These are phyloP conservation scores for Formicarius rufipectus DNA, from an alignment of 2,113 vertebrate genomes.

Conservation along the genomic window DNA sequence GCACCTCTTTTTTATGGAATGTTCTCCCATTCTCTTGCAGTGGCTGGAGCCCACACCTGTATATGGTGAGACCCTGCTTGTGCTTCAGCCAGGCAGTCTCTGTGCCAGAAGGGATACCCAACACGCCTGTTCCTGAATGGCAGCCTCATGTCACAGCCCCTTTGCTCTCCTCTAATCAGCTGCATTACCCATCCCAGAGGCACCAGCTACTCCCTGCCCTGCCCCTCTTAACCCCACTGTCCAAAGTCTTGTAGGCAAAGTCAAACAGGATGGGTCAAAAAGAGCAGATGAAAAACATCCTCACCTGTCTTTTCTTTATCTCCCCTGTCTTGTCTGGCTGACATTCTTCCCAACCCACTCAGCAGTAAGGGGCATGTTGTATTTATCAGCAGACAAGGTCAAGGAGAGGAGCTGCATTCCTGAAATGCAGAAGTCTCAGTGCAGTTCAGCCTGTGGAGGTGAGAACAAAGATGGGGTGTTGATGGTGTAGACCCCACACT, in stretches of 20 bases:
- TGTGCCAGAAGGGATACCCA: not conserved
- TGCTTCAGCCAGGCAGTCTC: not conserved
- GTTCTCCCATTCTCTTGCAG: not conserved
- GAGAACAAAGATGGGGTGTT: not conserved
- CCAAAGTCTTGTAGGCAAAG: not conserved
- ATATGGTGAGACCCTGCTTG: not conserved
- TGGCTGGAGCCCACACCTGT: not conserved
- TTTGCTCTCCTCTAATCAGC: not conserved
- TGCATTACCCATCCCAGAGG: not conserved
- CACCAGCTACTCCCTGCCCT: not conserved
- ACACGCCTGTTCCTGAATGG: rapidly evolving
- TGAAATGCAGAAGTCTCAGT: not conserved
- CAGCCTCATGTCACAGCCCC: not conserved
- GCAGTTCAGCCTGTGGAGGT: not conserved
- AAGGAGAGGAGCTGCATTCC: not conserved
- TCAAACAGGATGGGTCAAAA: not conserved
- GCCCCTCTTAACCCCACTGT: not conserved
- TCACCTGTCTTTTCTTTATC: not conserved
- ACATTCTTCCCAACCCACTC: slow-evolving; percentile 1
- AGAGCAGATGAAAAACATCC: not conserved
- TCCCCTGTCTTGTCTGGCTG: not conserved
- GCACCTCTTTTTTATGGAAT: not conserved
- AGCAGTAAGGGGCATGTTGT: not conserved
- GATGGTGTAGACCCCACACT: not conserved
- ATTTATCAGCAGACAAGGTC: not conserved